These are phyloP conservation scores for Gobio gobio DNA, from an alignment of 2,113 vertebrate genomes.

Conservation along the genomic window DNA sequence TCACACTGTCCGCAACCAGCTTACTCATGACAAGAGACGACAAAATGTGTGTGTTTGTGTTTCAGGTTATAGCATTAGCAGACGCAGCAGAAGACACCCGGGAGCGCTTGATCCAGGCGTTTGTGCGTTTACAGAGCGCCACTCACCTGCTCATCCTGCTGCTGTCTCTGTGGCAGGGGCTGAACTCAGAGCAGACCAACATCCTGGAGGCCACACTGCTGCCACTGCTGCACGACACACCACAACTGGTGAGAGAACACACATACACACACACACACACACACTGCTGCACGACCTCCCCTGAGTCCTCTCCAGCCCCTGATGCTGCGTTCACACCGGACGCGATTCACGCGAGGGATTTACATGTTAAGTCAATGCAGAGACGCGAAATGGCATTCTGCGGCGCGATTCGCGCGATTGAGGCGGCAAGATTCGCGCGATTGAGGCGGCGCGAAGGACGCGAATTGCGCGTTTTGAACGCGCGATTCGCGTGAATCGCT, in stretches of 20 bases:
- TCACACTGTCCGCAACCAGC: no score
- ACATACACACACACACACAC: constrained; percentile 48
- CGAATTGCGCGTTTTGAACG: no score
- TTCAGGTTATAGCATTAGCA: constrained; percentile 89
- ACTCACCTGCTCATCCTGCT: constrained; percentile 88
- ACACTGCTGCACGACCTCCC: no score
- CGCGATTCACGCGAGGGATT: no score
- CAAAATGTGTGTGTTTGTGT: not conserved
- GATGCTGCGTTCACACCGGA: no score
- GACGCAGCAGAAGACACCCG: constrained; percentile 89
- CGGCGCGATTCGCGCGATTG: no score
- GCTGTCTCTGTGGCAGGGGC: constrained; percentile 88
- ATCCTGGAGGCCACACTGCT: constrained; percentile 91
- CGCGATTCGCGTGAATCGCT: no score
- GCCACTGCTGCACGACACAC: constrained; percentile 85
- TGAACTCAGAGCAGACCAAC: constrained; percentile 81
- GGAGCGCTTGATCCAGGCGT: constrained; percentile 80
- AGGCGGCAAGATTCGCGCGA: no score
- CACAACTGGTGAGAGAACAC: constrained; percentile 83
- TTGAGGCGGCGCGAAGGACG: no score
- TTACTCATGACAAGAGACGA: not conserved
- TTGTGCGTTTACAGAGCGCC: constrained; percentile 83
- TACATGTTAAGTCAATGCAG: no score
- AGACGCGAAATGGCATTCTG: no score
- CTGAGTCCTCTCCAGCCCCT: no score